phyloP scores from a whole-genome alignment of 1,140 invertebrate genomes.

The Whitmania pigra region DNA sequence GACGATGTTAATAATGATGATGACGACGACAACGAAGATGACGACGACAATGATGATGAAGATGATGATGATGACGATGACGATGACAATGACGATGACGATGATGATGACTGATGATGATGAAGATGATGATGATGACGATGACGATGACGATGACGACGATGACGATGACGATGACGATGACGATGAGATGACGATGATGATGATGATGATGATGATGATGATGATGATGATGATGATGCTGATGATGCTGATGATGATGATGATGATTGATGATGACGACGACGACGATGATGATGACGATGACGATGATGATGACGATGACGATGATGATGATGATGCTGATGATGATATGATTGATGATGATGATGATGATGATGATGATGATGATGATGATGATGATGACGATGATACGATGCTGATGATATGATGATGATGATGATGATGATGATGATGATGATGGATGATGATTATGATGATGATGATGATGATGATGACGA shows the following conservation, averaged over 20 bases:
- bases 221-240: neutral
- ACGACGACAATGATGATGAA: neutral
- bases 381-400: constrained; percentile 9
- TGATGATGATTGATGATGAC: neutral
- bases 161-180: neutral
- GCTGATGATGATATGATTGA: neutral
- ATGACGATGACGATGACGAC: neutral
- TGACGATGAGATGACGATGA: neutral
- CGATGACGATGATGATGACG: neutral
- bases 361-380: constrained; percentile 4
- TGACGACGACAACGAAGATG: neutral
- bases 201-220: neutral
- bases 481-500: neutral
- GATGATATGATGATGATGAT: no score
- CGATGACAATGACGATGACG: neutral
- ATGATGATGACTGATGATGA: neutral
- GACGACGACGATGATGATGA: neutral
- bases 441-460: neutral
- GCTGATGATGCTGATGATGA: neutral
- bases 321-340: neutral
- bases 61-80: neutral
- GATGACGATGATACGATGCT: neutral
- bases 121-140: neutral
- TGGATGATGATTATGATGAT: neutral
- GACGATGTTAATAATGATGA: neutral